These are phyloP conservation scores for Empidonax traillii DNA, from an alignment of 2,113 vertebrate genomes.

Conservation along the genomic window DNA sequence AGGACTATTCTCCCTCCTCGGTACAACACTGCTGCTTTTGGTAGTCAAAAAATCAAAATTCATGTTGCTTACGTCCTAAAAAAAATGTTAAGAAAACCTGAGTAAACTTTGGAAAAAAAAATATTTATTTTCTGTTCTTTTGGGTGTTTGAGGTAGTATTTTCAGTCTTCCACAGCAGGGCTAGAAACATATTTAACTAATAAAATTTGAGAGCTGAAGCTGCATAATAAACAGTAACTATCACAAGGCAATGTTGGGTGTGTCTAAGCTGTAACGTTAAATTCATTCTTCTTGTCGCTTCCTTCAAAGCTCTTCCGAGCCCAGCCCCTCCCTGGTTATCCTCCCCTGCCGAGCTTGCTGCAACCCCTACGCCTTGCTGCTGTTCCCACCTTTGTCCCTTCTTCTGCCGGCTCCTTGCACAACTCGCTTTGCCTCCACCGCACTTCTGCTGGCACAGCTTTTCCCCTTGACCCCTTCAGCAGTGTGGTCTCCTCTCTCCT, in stretches of 20 bases:
- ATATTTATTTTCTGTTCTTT: background rate
- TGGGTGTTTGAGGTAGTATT: background rate
- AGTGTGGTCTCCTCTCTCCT: background rate
- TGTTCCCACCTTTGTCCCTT: constrained; percentile 35
- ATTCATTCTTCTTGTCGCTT: constrained; percentile 14
- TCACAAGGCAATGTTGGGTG: background rate
- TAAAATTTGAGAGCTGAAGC: background rate
- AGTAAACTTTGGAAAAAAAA: background rate
- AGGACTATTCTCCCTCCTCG: background rate
- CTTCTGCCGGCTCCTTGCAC: background rate
- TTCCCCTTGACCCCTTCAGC: background rate
- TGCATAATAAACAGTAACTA: background rate
- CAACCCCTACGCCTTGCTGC: background rate
- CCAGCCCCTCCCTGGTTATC: constrained; percentile 40
- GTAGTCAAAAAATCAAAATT: background rate
- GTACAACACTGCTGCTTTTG: background rate
- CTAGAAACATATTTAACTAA: background rate
- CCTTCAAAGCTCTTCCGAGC: constrained; percentile 14
- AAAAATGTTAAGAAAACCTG: background rate
- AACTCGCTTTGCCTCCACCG: background rate
- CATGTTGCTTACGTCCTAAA: background rate
- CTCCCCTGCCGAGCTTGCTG: background rate
- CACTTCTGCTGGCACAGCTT: background rate
- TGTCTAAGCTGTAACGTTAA: constrained; percentile 1
- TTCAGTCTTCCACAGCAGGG: background rate